Base-by-base conservation (phyloP, 2,113 vertebrate species). In the Cepphus grylle region DNA sequence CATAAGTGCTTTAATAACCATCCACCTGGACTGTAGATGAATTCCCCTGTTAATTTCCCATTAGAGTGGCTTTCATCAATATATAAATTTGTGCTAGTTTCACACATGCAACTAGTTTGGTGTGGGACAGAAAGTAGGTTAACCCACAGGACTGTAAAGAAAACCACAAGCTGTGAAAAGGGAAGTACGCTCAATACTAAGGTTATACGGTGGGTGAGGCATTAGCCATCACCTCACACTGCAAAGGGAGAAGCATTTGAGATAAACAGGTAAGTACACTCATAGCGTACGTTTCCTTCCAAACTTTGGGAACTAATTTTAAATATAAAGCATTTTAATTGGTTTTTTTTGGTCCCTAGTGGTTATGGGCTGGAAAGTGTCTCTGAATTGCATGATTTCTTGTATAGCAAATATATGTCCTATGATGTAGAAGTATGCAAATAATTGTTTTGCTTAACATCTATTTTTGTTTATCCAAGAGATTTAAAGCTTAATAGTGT, bases 1-100 rank as follows among this genome's bases (percentile, higher is more conserved):
- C 21, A 1, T 81, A 96, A 96, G 87, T 82, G 79, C 84, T 94
- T 95, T 77, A 93, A 85, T 66, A 92, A 53, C 16, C 25, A 76
- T 32, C 43, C 36, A 72, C 47, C 34, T 52, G 34, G 19, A 55
- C 23, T 40, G 29, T 12, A 86, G 65, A 71, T 65, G 14, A 94
- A 94, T 82, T 71, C 32, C 80, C 19, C 30, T 52, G 49, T 61
- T 79, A 45, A 69, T 61, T 92, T 88, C 45, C 77, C 45, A 87
- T 72, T 85, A 74, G 26, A 91, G 62, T 80, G 74, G 66, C 25
- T 95, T 95, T 89, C 86, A 79, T 79, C 91, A 81, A n/a, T 27
- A 92, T 9, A 84, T n/a, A 85, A 49, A 65, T 15, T 59, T 80
- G 61, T 69, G 52, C 63, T 81, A 77, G 32, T 71, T 95, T 71